A percentile compares a stretch with the other conserved stretches of the same genome.
phyloP scores from a whole-genome alignment of 37 sponge, comb jelly and placozoan species.

The Dysidea cf. avara region DNA sequence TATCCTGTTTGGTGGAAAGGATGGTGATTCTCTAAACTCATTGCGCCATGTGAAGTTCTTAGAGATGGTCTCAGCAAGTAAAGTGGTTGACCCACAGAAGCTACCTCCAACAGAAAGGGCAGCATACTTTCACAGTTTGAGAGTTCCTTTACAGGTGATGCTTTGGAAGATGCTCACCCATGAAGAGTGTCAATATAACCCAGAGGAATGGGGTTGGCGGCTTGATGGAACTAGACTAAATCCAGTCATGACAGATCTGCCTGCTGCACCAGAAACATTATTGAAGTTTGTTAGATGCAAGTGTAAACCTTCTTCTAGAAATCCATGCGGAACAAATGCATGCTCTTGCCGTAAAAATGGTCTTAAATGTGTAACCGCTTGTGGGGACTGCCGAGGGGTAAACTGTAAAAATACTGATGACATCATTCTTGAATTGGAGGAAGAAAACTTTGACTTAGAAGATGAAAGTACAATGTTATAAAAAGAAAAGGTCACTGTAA shows the following conservation, averaged over 20 bases:
- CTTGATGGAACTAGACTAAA: conserved; percentile 14
- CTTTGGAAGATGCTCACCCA: too few relatives aligned
- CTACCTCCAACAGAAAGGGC: conserved; percentile 46
- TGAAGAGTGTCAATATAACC: too few relatives aligned
- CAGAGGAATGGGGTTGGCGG: conserved; percentile 28
- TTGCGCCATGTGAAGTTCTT: conserved; percentile 44
- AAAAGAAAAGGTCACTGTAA: too few relatives aligned
- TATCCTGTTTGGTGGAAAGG: conserved; percentile 43
- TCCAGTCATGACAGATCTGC: conserved; percentile 25
- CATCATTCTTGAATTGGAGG: too few relatives aligned
- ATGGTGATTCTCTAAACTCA: conserved; percentile 21
- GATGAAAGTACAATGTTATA: too few relatives aligned
- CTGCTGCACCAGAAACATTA: conserved; percentile 29
- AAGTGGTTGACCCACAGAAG: conserved; percentile 31
- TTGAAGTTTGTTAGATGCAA: conserved; percentile 20
- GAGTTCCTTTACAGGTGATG: conserved; percentile 42
- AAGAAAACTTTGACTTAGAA: too few relatives aligned
- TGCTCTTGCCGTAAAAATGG: conserved; percentile 9
- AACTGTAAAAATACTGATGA: too few relatives aligned
- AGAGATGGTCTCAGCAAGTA: conserved; percentile 48
- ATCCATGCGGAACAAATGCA: conserved; percentile 45
- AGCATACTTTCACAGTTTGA: conserved; percentile 44
- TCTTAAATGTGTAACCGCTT: conserved; percentile 30
- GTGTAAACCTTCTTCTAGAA: conserved; percentile 32
- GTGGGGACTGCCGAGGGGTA: too few relatives aligned